Base-by-base conservation (phyloP, 2,113 vertebrate species). In the Picathartes gymnocephalus region DNA sequence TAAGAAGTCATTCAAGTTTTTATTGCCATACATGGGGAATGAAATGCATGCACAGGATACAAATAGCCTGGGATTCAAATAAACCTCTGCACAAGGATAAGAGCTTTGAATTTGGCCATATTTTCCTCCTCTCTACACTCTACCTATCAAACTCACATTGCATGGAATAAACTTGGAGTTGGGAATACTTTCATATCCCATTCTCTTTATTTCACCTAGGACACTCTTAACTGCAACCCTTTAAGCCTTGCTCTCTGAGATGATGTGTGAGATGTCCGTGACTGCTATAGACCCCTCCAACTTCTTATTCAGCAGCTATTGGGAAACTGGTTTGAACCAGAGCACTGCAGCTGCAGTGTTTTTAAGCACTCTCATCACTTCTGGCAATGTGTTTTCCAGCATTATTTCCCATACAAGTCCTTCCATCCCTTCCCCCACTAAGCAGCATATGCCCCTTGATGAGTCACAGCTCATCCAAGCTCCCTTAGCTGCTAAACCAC, bases 251-350 rank as follows among this genome's bases (percentile, higher is more conserved):
- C 6, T 79, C 15, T 39, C 68, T 11, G 2, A 84, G 18, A 60
- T 10, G 33, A 68, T 27, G 18, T 0, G 0, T 23, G 12, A 85
- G 30, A 22, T n/a, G 18, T 3, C 3, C 0, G 0, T 64, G 48
- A 85, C 6, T 51, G 40, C 45, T 40, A 48, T 2, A 86, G 58
- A 77, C 9, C 58, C 15, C 9, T 57, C 28, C 71, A 31, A 39
- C 22, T 61, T 31, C 54, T 64, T 39, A 23, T 13, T 58, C 31
- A 5, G 60, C 64, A 89, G 64, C 50, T 92, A 39, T 73, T 24
- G 66, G 39, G 54, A 88, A 92, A 61, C n/a, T 24, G 24, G 22
- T 73, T 65, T 86, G 60, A 50, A 82, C 50, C 19, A 2, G 4
- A 77, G 17, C n/a, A 88, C 24, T 19, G 28, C n/a, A 77, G 64